phyloP scores from a whole-genome alignment of 2,797 vertebrate genomes.

The Lithobates sylvaticus region DNA sequence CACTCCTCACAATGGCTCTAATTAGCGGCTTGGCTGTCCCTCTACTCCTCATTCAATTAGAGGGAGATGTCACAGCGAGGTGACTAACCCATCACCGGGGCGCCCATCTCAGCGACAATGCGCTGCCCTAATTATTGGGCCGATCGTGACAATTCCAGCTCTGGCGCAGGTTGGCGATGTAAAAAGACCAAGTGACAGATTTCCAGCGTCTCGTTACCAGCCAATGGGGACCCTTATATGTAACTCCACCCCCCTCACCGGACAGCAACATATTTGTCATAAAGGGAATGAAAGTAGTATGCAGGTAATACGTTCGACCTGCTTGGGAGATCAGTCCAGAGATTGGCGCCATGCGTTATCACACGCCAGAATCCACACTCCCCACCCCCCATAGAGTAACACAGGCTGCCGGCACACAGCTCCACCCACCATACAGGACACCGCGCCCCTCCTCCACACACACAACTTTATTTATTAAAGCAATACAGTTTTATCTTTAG shows the following conservation, averaged over 20 bases:
- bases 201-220: conserved; percentile 23
- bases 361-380: too few relatives aligned
- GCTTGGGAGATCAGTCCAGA: too few relatives aligned
- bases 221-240: not conserved
- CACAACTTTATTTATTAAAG: too few relatives aligned
- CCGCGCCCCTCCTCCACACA: too few relatives aligned
- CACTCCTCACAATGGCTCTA: not conserved
- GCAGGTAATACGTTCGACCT: too few relatives aligned
- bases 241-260: not conserved
- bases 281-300: too few relatives aligned
- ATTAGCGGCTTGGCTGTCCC: conserved; percentile 25
- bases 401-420: too few relatives aligned
- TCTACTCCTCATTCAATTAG: conserved; percentile 1
- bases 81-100: conserved; percentile 44
- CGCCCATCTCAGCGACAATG: not conserved
- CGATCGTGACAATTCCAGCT: conserved; percentile 40
- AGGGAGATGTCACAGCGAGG: conserved; percentile 28
- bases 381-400: too few relatives aligned
- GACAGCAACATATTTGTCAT: not conserved
- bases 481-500: too few relatives aligned
- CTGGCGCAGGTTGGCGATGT: not conserved
- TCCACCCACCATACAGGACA: too few relatives aligned
- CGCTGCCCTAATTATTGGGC: conserved; percentile 45
- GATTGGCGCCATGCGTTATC: too few relatives aligned
- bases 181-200: conserved; percentile 32